phyloP scores from a whole-genome alignment of 1,140 invertebrate genomes.

The Agrypnia vestita region DNA sequence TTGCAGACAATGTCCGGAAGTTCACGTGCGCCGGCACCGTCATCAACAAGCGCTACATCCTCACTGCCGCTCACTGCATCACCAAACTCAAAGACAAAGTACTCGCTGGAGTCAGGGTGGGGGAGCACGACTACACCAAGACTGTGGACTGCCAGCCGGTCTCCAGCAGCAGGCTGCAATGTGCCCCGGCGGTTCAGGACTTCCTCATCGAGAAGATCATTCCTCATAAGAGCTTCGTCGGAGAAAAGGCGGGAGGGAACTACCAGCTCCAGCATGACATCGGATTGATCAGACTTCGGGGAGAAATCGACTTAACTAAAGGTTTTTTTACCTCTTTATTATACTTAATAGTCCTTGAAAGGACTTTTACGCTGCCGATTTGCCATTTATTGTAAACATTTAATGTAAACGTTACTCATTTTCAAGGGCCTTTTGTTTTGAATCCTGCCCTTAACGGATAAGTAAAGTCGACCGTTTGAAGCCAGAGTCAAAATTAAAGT shows the following conservation, averaged over 20 bases:
- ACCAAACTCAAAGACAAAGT: slow-evolving; percentile 66
- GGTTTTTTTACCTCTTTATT: too few relatives aligned
- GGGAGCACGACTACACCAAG: slow-evolving; percentile 73
- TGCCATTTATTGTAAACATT: too few relatives aligned
- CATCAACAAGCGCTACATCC: slow-evolving; percentile 78
- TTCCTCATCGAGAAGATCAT: slow-evolving; percentile 73
- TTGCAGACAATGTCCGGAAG: not conserved
- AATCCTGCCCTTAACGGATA: too few relatives aligned
- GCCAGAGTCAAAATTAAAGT: too few relatives aligned
- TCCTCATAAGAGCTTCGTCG: slow-evolving; percentile 73
- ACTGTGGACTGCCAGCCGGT: slow-evolving; percentile 75
- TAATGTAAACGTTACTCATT: too few relatives aligned
- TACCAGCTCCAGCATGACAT: slow-evolving; percentile 75
- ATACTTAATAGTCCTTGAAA: too few relatives aligned
- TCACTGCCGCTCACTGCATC: slow-evolving; percentile 83
- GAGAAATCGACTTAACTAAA: slow-evolving; percentile 50
- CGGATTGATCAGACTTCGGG: slow-evolving; percentile 71
- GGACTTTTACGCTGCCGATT: too few relatives aligned
- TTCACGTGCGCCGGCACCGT: slow-evolving; percentile 76
- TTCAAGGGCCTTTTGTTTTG: too few relatives aligned
- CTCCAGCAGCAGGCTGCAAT: slow-evolving; percentile 64
- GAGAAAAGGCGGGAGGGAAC: slow-evolving; percentile 40
- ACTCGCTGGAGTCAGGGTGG: slow-evolving; percentile 73
- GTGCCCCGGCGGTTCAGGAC: slow-evolving; percentile 76
- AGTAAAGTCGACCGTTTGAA: too few relatives aligned